These are phyloP conservation scores for Drosophila mayaguana DNA, from an alignment of 2,888 invertebrate species.

Conservation along the genomic window DNA sequence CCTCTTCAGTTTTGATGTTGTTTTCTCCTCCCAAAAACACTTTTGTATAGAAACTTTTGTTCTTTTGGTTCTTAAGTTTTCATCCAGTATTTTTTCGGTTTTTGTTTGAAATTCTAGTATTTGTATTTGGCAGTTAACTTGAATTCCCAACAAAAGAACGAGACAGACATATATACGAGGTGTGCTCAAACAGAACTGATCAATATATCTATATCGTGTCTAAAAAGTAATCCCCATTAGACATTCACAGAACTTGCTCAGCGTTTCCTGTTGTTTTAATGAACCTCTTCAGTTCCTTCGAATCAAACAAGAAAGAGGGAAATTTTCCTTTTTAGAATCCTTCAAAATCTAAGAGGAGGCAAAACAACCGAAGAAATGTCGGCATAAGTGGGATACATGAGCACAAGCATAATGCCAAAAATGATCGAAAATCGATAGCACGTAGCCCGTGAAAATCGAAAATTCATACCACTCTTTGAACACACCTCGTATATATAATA, in stretches of 20 bases:
- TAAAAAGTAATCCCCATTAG: background rate
- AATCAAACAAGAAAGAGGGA: background rate
- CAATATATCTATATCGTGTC: background rate
- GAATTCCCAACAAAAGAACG: slow-evolving; percentile 15
- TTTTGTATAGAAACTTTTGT: background rate
- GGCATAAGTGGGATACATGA: too few relatives aligned
- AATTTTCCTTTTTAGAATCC: too few relatives aligned
- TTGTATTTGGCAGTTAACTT: slow-evolving; percentile 36
- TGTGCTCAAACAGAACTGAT: background rate
- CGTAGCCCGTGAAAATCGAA: background rate
- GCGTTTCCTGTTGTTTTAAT: too few relatives aligned
- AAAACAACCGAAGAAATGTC: too few relatives aligned
- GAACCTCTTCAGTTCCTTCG: background rate
- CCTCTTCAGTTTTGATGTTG: slow-evolving; percentile 14
- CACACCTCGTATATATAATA: slow-evolving; percentile 1
- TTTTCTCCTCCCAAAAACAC: background rate
- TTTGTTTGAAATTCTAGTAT: slow-evolving; percentile 4
- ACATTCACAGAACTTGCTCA: too few relatives aligned
- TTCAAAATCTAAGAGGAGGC: too few relatives aligned
- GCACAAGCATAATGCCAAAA: background rate
- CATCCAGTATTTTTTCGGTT: slow-evolving; percentile 7
- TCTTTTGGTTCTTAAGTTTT: background rate
- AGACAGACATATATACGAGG: slow-evolving; percentile 7
- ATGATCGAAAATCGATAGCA: too few relatives aligned
- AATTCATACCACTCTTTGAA: background rate